Percentiles rank a stretch among this genome's conserved stretches.
These are phyloP conservation scores for Operophtera brumata DNA, from an alignment of 2,888 invertebrate genomes.

Conservation along the genomic window DNA sequence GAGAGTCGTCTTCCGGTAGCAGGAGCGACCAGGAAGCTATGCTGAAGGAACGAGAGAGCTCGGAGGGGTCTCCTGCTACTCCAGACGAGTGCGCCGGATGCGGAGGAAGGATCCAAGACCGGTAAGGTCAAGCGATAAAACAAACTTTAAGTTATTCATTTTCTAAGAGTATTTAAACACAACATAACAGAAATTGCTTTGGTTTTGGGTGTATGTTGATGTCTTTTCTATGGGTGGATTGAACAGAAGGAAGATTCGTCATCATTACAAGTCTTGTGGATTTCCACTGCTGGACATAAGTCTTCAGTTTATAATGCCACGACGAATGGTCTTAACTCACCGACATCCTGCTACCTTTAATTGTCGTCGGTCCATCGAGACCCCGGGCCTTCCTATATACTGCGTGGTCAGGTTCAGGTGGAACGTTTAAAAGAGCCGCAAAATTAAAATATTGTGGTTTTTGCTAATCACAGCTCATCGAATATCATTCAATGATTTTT, in stretches of 20 bases:
- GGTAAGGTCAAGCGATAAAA: slow-evolving; percentile 50
- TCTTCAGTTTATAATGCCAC: neutral
- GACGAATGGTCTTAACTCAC: neutral
- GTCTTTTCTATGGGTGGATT: neutral
- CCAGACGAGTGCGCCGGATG: slow-evolving; percentile 83
- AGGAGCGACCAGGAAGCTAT: slow-evolving; percentile 67
- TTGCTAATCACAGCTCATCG: too few species aligned
- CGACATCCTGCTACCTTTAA: too few species aligned
- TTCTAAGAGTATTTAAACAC: neutral
- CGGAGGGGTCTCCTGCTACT: slow-evolving; percentile 67
- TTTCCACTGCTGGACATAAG: neutral
- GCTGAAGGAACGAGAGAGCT: slow-evolving; percentile 85
- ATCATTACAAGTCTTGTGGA: neutral
- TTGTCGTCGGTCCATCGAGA: too few species aligned
- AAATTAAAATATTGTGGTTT: too few species aligned
- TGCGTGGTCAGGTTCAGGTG: too few species aligned
- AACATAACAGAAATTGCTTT: too few species aligned
- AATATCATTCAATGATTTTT: too few species aligned
- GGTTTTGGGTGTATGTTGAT: neutral
- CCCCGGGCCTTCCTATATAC: too few species aligned
- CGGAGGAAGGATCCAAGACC: slow-evolving; percentile 82
- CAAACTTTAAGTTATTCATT: neutral
- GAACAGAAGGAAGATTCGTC: neutral
- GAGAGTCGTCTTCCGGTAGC: slow-evolving; percentile 51
- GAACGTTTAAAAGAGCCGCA: too few species aligned